Evolutionary conservation across 2,888 invertebrate genomes (phyloP), one percentile per base, ranked within the genome.

Genomic region (Drosophila imparisetae): DNA sequence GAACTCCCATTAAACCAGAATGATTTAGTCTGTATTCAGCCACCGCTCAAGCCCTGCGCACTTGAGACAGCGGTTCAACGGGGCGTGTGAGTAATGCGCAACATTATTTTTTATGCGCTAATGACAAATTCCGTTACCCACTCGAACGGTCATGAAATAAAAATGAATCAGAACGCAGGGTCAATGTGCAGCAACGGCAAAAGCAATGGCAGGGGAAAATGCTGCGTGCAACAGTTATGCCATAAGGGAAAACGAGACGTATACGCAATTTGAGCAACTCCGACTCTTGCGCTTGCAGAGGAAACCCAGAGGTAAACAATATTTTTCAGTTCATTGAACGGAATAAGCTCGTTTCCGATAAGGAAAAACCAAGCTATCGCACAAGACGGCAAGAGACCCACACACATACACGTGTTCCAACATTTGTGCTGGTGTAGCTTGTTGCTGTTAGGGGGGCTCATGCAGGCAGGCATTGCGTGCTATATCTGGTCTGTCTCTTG

Each of bases 241-340:
- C 54, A 76, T 59, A 48, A 55, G 71, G 55, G 53, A 71, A 61
- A 67, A 34, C 69, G 36, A 66, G 30, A 75, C 65, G 68, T 53
- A 70, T 60, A 75, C 78, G 72, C 73, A 81, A 77, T 74, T 89
- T 77, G 59, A 71, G 71, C 61, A 72, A 62, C 64, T 64, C 55
- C 68, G 70, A 18, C 21, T 30, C 40, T 18, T 29, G 49, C 21
- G 49, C 34, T 40, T 18, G 54, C 38, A 32, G 73, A 80, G 83
- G 87, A 86, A 84, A 80, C 75, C 67, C 76, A 83, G 90, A 91
- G 91, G 91, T 91, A 91, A 91, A 91, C 92, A 91, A 91, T 91
- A 91, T 91, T 91, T 91, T 90, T 72, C 91, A 91, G 92, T 92
- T 91, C 92, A 92, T 89, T 91, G 91, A 91, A 92, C 91, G 90